Percentiles rank a stretch among this genome's conserved stretches.
phyloP scores from a whole-genome alignment of 2,797 vertebrate genomes.

The Meriones psammophilus region DNA sequence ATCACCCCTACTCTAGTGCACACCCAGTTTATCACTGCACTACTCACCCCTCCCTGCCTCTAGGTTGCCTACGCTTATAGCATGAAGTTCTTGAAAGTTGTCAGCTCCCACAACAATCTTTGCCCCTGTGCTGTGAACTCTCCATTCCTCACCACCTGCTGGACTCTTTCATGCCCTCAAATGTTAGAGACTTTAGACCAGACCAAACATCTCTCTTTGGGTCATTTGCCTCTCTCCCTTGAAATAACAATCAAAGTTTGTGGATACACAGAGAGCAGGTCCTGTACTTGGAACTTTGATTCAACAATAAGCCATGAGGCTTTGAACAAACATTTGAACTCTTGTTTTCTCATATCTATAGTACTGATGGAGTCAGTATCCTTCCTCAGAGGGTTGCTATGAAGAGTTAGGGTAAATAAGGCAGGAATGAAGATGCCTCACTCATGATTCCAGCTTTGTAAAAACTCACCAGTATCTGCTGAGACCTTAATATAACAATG shows the following conservation, averaged over 20 bases:
- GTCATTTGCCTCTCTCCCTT: neutral
- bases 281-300: neutral
- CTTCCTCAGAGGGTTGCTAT: neutral
- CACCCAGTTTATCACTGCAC: neutral
- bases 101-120: neutral
- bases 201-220: neutral
- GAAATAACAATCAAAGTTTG: neutral
- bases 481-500: neutral
- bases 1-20: neutral
- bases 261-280: neutral
- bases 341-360: neutral
- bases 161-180: neutral
- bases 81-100: neutral
- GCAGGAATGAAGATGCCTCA: neutral
- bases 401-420: neutral
- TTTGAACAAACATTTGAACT: neutral
- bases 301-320: neutral
- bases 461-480: neutral
- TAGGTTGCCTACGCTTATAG: neutral
- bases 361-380: neutral
- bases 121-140: neutral
- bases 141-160: neutral
- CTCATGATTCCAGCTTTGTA: fast-evolving
- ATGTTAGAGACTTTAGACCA: neutral
- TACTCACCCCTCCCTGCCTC: fast-evolving